Conservation (phyloP, 2,888 invertebrate genomes). For the Oegoconia quadripuncta region DNA sequence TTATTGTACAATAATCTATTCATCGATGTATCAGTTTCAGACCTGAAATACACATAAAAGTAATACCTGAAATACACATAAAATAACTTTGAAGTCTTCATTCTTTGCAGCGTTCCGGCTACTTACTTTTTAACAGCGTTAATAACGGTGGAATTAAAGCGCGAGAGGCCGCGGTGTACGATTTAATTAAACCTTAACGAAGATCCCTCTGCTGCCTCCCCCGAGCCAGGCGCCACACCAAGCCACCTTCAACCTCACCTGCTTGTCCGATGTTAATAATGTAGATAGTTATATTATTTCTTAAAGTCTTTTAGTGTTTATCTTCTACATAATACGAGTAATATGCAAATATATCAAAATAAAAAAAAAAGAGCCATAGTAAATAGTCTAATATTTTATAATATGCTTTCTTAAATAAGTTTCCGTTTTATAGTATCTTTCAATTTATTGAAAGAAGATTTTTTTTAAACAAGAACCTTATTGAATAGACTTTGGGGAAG, state of each 20-base stretch:
- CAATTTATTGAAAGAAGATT: no score
- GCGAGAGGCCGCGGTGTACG: constrained; percentile 76
- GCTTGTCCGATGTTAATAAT: constrained; percentile 60
- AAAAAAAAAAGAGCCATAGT: no score
- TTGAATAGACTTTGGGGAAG: no score
- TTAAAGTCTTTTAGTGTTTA: constrained; percentile 42
- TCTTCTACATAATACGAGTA: neutral
- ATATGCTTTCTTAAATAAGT: no score
- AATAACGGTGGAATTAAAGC: constrained; percentile 80
- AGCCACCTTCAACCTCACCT: constrained; percentile 43
- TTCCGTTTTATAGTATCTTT: no score
- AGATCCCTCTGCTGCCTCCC: constrained; percentile 48
- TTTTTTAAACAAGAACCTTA: no score
- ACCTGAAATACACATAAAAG: constrained; percentile 1
- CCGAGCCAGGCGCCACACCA: constrained; percentile 25
- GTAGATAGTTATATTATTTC: constrained; percentile 66
- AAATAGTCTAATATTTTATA: no score
- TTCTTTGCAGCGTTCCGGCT: constrained; percentile 30
- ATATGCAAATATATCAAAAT: neutral
- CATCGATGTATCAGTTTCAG: no score
- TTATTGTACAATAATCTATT: no score
- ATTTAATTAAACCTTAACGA: constrained; percentile 79
- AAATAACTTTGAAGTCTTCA: constrained; percentile 26
- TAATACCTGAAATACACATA: neutral
- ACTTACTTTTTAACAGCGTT: constrained; percentile 78